Conservation (phyloP, 2,888 invertebrate genomes). For the Bimastos eiseni region DNA sequence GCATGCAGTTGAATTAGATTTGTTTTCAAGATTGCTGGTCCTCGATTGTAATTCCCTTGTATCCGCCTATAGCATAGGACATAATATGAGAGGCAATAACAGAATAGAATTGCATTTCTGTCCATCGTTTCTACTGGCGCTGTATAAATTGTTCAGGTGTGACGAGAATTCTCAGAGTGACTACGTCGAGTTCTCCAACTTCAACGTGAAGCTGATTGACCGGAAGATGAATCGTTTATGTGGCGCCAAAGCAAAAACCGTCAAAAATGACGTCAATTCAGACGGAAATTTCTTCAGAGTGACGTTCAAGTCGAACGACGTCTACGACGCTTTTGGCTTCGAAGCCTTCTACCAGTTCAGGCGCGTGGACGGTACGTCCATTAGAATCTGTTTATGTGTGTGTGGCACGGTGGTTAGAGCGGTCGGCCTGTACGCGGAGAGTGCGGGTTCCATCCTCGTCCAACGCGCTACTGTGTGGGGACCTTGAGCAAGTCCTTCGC, state of each 20-base stretch:
- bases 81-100: too few relatives aligned
- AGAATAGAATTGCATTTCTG: too few relatives aligned
- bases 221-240: conserved; percentile 86
- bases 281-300: conserved; percentile 91
- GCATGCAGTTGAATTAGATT: not conserved
- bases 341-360: conserved; percentile 86
- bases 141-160: conserved; percentile 67
- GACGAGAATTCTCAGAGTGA: conserved; percentile 88
- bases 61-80: too few relatives aligned
- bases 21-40: not conserved
- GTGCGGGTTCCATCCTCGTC: too few relatives aligned
- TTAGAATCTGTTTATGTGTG: too few relatives aligned
- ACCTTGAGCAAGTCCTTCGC: too few relatives aligned
- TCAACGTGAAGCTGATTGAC: conserved; percentile 77
- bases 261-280: conserved; percentile 66
- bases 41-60: not conserved
- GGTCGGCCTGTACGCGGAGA: too few relatives aligned
- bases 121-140: too few relatives aligned
- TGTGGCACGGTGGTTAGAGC: too few relatives aligned
- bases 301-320: conserved; percentile 88
- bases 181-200: conserved; percentile 94
- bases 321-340: conserved; percentile 90
- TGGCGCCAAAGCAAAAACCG: conserved; percentile 64
- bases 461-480: too few relatives aligned
- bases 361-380: conserved; percentile 41